Conservation (phyloP, 2,888 invertebrate species). For the Adelphocoris suturalis region DNA sequence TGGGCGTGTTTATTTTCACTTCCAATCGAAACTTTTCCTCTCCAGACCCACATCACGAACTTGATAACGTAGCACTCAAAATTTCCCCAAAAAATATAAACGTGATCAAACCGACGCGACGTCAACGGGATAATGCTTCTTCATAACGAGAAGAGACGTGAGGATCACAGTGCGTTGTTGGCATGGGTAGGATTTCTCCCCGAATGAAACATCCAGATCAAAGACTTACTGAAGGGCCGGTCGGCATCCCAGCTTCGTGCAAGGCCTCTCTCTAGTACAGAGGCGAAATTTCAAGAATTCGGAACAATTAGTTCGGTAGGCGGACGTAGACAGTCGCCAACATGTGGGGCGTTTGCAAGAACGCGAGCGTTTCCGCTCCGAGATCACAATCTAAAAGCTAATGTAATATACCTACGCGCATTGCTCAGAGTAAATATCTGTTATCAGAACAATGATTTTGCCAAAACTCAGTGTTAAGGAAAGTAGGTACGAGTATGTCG, state of each 20-base stretch:
- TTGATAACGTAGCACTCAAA: too few relatives aligned
- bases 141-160: not conserved
- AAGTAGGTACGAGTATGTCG: too few relatives aligned
- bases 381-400: not conserved
- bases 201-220: not conserved
- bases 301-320: slow-evolving; percentile 13
- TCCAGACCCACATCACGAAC: too few relatives aligned
- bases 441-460: too few relatives aligned
- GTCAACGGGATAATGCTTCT: too few relatives aligned
- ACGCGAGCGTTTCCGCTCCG: not conserved
- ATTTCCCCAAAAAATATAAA: too few relatives aligned
- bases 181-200: not conserved
- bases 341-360: not conserved
- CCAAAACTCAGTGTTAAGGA: too few relatives aligned
- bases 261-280: not conserved
- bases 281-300: slow-evolving; percentile 34
- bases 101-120: too few relatives aligned
- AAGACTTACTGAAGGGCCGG: not conserved
- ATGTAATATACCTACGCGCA: too few relatives aligned
- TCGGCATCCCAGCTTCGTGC: not conserved
- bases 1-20: too few relatives aligned
- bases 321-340: not conserved
- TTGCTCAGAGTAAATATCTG: too few relatives aligned
- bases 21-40: too few relatives aligned
- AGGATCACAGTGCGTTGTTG: not conserved